Base-by-base conservation (phyloP, 2,797 vertebrate genomes). In the Poeciliopsis presidionis region DNA sequence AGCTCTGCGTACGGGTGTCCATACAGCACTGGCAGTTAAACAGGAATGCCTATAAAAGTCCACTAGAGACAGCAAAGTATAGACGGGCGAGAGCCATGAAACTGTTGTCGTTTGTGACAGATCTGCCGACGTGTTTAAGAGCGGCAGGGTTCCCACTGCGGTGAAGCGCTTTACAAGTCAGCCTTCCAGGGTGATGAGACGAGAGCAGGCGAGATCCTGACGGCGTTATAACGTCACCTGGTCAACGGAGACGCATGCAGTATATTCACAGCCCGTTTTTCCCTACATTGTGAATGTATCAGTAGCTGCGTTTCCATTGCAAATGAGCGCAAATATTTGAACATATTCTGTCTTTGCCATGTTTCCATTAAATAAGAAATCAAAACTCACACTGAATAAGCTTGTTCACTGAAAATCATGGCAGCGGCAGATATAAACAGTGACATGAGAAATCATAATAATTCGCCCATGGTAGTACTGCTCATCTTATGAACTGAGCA, bases 11-110 rank as follows among this genome's bases (percentile, higher is more conserved):
- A 76, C 41, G 0, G 55, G 25, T 57, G 82, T 78, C 45, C 18
- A 16, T 74, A 33, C 59, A 74, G 69, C 49, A 51, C 16, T 33
- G 28, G 79, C 83, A 75, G 77, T 88, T 84, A 89, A 87, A 71
- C 9, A 79, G 74, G 77, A 87, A 87, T 81, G 83, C 67, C 86
- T 86, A 90, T 91, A 89, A 90, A 91, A 76, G 77, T 81, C 84
- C 84, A 90, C 88, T 87, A 88, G 79, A 70, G 49, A 45, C 4
- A 43, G 25, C 51, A 47, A 76, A 25, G 49, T 81, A 81, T 25
- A 41, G 36, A 11, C 25, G 36, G 63, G 36, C 28, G 22, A 45
- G 59, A 59, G 65, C 73, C 73, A 81, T 76, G 6, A 74, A 82
- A 87, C 81, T 72, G 74, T 63, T 84, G 74, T 83, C 84, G 81